Base-by-base conservation (phyloP, 2,113 vertebrate species). In the Stercorarius parasiticus region DNA sequence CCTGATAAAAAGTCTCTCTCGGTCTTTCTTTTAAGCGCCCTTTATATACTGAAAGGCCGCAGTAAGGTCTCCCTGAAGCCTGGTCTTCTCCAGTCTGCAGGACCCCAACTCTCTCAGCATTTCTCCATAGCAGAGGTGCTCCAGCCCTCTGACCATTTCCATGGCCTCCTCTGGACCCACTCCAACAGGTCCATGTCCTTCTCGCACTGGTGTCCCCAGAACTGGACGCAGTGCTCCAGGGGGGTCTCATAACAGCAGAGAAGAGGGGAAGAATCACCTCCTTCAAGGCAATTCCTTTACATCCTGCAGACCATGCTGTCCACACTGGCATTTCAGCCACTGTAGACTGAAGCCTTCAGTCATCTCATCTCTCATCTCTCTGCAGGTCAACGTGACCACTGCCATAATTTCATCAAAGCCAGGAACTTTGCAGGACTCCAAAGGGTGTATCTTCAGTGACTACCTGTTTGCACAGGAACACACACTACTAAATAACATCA, bases 221-320 rank as follows among this genome's bases (percentile, higher is more conserved):
- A 23, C 15, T 49, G 49, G 58, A 29, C 0, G 1, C 25, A 11
- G 42, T 2, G 7, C n/a, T 58, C 11, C 58, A 21, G 15, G 9
- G 22, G 6, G 40, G 34, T 64, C 38, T 43, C 38, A 9, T 6
- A 12, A 61, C 10, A 53, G 47, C 5, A 13, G 32, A 42, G 17
- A 0, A 17, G 30, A 64, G 16, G 21, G 8, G 27, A 29, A 81
- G 21, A 58, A 21, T 26, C 59, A 42, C 43, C 52, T 43, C 21
- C 38, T 8, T 70, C 2, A 2, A n/a, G 49, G n/a, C 3, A 2
- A 73, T 15, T 30, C 47, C 47, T 25, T 66, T 29, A 27, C 19
- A 34, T 45, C 34, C 70, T 55, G 21, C 40, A 74, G 27, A 38
- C 47, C 0, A 0, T 22, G 29, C 59, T 40, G 36, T 66, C 59